Conservation (phyloP, 2,797 vertebrate species). For the Semotilus atromaculatus region DNA sequence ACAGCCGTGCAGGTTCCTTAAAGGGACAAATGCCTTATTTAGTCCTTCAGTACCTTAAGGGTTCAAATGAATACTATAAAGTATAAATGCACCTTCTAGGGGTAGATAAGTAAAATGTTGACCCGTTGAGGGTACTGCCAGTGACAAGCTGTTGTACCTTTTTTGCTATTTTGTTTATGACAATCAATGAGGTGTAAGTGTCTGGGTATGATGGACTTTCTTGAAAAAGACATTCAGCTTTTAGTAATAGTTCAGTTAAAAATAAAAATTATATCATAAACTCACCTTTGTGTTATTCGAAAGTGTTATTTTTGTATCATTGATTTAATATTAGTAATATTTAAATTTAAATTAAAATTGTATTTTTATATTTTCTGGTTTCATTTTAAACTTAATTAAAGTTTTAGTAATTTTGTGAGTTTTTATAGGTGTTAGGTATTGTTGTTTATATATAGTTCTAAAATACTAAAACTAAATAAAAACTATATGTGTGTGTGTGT, state of each 20-base stretch:
- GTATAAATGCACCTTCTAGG: not conserved
- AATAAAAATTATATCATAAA: not conserved
- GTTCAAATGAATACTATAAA: not conserved
- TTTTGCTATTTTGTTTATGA: not conserved
- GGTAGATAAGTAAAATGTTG: not conserved
- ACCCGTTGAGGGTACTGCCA: not conserved
- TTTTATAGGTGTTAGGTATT: too few species aligned
- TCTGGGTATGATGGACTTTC: not conserved
- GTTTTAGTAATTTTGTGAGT: not conserved
- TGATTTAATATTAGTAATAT: not conserved
- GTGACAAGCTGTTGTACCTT: not conserved
- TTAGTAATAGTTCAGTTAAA: not conserved
- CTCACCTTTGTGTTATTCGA: not conserved
- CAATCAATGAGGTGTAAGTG: not conserved
- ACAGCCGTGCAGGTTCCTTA: not conserved
- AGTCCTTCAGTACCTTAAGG: not conserved
- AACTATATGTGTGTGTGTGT: too few species aligned
- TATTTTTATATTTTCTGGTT: not conserved
- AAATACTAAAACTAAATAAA: too few species aligned
- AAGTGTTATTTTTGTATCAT: not conserved
- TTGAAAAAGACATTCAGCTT: not conserved
- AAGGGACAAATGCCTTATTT: not conserved
- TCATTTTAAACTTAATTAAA: not conserved
- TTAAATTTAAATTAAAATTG: not conserved
- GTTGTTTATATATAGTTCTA: too few species aligned